These are phyloP conservation scores for Mesoligia furuncula DNA, from an alignment of 2,888 invertebrate species.

Conservation along the genomic window DNA sequence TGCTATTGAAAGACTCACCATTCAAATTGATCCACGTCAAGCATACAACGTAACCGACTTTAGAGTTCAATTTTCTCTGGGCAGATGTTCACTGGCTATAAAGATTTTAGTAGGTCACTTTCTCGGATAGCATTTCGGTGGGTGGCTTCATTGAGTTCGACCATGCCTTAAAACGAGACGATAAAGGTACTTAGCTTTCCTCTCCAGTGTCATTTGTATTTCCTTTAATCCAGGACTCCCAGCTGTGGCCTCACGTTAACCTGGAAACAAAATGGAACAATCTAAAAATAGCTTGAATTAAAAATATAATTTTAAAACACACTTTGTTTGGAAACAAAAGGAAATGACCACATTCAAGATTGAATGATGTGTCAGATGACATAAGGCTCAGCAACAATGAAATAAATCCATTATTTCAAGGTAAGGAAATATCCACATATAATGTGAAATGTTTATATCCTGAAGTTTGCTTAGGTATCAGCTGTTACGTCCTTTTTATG, in stretches of 20 bases:
- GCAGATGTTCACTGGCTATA: constrained; percentile 8
- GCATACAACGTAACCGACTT: constrained; percentile 4
- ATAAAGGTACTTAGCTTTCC: constrained; percentile 28
- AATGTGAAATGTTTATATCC: background rate
- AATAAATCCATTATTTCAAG: background rate
- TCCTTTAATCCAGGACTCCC: constrained; percentile 27
- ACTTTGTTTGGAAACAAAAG: background rate
- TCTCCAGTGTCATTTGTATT: constrained; percentile 21
- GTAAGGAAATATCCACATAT: background rate
- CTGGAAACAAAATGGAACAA: constrained; percentile 35
- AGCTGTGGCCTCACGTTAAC: constrained; percentile 33
- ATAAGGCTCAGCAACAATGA: background rate
- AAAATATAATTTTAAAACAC: background rate
- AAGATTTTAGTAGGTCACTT: constrained; percentile 42
- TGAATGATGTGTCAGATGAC: background rate
- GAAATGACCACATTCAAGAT: background rate
- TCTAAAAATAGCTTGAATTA: background rate
- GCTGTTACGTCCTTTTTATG: constrained; percentile 12
- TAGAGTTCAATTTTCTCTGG: constrained; percentile 22
- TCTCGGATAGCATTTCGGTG: constrained; percentile 23
- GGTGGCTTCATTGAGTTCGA: constrained; percentile 14
- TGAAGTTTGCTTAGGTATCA: background rate
- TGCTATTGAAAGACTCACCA: background rate
- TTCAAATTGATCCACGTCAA: constrained; percentile 12
- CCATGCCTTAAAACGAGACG: constrained; percentile 18